phyloP scores from a whole-genome alignment of 2,797 vertebrate genomes.

The Scolopax rusticola region DNA sequence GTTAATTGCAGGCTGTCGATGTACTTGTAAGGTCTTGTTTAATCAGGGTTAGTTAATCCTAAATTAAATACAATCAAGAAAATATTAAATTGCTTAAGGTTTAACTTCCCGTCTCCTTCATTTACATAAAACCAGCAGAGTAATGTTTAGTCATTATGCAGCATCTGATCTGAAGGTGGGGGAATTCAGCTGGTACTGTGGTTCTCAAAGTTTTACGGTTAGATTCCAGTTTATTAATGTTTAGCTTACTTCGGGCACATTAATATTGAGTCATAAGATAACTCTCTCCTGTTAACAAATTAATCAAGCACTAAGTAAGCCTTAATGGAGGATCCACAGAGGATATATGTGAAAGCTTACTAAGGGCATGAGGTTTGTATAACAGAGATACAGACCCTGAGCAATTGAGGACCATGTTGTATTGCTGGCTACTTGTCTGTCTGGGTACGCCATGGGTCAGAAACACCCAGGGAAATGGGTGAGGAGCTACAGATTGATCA shows the following conservation, averaged over 20 bases:
- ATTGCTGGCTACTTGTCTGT: background rate
- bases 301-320: conserved; percentile 43
- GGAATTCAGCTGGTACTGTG: conserved; percentile 6
- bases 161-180: conserved; percentile 49
- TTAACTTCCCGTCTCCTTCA: background rate
- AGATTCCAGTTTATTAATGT: conserved; percentile 43
- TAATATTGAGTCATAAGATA: conserved; percentile 15
- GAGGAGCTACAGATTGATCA: background rate
- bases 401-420: background rate
- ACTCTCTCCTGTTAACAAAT: conserved; percentile 33
- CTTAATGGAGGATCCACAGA: background rate
- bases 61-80: conserved; percentile 50
- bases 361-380: background rate
- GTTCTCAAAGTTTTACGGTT: conserved; percentile 39
- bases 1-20: conserved; percentile 13
- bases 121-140: conserved; percentile 20
- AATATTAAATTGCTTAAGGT: conserved; percentile 46
- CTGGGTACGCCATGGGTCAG: background rate
- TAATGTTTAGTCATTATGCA: conserved; percentile 31
- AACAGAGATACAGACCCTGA: background rate
- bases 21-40: conserved; percentile 37
- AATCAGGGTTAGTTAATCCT: conserved; percentile 49
- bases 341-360: background rate
- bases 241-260: conserved; percentile 10
- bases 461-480: background rate